These are phyloP conservation scores for Pitta sordida DNA, from an alignment of 2,113 vertebrate species.

Conservation along the genomic window DNA sequence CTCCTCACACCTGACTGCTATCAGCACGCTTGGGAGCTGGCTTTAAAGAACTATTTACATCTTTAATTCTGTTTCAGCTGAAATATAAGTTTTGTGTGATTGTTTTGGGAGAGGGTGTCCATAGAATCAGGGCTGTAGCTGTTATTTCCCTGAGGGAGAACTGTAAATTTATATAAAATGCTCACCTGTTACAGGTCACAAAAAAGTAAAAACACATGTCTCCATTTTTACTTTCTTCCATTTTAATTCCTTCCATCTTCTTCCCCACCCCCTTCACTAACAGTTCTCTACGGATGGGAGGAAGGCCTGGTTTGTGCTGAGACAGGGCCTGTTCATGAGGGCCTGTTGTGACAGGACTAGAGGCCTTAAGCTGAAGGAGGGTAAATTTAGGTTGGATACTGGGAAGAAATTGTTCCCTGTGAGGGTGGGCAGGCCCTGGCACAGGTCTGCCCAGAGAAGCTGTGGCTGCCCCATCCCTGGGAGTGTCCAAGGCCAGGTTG, in stretches of 20 bases:
- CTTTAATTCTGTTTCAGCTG: not conserved
- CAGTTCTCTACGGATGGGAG: not conserved
- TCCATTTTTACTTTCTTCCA: too few species aligned
- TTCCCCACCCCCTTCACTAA: rapidly evolving
- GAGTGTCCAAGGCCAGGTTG: rapidly evolving
- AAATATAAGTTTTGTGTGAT: not conserved
- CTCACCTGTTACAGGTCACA: not conserved
- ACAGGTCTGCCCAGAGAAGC: not conserved
- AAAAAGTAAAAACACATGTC: not conserved
- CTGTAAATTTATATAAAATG: not conserved
- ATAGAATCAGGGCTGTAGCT: not conserved
- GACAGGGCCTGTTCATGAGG: not conserved
- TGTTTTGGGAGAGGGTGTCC: not conserved
- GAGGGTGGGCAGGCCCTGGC: not conserved
- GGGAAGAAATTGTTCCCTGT: rapidly evolving
- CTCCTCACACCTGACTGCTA: not conserved
- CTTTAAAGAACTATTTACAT: not conserved
- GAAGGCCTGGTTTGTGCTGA: not conserved
- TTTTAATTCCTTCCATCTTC: not conserved
- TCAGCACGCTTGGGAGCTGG: not conserved
- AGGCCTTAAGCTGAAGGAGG: too few species aligned
- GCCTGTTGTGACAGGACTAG: not conserved
- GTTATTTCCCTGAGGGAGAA: not conserved
- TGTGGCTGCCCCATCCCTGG: not conserved
- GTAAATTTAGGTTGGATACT: rapidly evolving